Evolutionary conservation across 2,888 invertebrate species (phyloP).

Genomic region (Agrochola lychnidis): DNA sequence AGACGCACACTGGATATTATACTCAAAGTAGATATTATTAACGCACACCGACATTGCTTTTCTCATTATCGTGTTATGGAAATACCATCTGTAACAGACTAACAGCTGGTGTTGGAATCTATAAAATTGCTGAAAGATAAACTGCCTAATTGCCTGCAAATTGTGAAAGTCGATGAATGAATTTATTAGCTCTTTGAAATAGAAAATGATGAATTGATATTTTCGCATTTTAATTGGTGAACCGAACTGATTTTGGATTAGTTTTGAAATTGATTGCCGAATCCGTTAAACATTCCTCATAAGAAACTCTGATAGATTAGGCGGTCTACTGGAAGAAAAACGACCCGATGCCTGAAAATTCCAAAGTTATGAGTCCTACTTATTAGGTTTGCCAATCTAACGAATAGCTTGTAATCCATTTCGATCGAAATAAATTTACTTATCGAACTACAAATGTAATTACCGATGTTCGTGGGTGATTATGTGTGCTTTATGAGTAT

Average conservation of each 20-base stretch:
- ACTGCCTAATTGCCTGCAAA: slow-evolving; percentile 6
- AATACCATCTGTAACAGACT: slow-evolving; percentile 38
- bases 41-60: slow-evolving; percentile 38
- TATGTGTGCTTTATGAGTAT: slow-evolving; percentile 62
- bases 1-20: slow-evolving; percentile 33
- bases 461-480: slow-evolving; percentile 52
- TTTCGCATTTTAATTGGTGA: slow-evolving; percentile 26
- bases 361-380: background rate
- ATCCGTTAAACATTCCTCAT: slow-evolving; percentile 12
- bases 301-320: background rate
- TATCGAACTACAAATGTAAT: slow-evolving; percentile 42
- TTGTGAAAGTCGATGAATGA: slow-evolving; percentile 32
- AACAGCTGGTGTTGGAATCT: slow-evolving; percentile 21
- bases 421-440: slow-evolving; percentile 34
- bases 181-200: slow-evolving; percentile 24
- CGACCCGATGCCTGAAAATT: background rate
- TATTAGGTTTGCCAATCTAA: slow-evolving; percentile 8
- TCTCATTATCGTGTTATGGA: slow-evolving; percentile 45
- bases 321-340: background rate
- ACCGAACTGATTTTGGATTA: slow-evolving; percentile 20
- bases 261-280: slow-evolving; percentile 32
- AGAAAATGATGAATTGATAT: slow-evolving; percentile 14
- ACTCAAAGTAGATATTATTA: slow-evolving; percentile 41
- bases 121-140: slow-evolving; percentile 23
- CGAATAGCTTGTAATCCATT: slow-evolving; percentile 30